These are phyloP conservation scores for Tenthredo scrophulariae DNA, from an alignment of 2,888 invertebrate species.

Conservation along the genomic window DNA sequence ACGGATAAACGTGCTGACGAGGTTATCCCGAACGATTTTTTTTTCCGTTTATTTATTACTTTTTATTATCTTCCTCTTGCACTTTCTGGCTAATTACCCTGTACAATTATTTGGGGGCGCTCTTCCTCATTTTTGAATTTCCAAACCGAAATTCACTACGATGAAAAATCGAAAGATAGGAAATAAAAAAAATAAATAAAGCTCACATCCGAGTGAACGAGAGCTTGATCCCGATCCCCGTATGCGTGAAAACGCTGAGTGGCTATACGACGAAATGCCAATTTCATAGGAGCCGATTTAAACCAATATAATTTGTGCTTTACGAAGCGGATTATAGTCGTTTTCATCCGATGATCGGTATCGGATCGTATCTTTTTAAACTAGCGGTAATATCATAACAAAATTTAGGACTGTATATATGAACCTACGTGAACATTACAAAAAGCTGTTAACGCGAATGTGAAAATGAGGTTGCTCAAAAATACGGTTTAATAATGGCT, in stretches of 20 bases:
- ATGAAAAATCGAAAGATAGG: not conserved
- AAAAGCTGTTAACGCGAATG: not conserved
- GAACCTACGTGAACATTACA: not conserved
- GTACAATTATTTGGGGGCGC: not conserved
- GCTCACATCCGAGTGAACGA: not conserved
- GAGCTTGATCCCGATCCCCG: slow-evolving; percentile 13
- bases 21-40: not conserved
- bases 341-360: not conserved
- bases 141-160: not conserved
- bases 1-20: not conserved
- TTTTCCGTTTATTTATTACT: not conserved
- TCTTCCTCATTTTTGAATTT: not conserved
- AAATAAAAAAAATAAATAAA: not conserved
- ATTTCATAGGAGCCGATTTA: slow-evolving; percentile 30
- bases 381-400: not conserved
- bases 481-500: not conserved
- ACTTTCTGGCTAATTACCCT: not conserved
- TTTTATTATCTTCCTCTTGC: too few species aligned
- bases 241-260: not conserved
- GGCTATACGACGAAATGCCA: slow-evolving; percentile 25
- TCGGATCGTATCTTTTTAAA: slow-evolving; percentile 5
- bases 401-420: not conserved
- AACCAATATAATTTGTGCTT: slow-evolving; percentile 24
- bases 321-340: not conserved
- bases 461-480: not conserved